Conservation (phyloP, 2,113 vertebrate genomes). For the Quiscalus mexicanus region DNA sequence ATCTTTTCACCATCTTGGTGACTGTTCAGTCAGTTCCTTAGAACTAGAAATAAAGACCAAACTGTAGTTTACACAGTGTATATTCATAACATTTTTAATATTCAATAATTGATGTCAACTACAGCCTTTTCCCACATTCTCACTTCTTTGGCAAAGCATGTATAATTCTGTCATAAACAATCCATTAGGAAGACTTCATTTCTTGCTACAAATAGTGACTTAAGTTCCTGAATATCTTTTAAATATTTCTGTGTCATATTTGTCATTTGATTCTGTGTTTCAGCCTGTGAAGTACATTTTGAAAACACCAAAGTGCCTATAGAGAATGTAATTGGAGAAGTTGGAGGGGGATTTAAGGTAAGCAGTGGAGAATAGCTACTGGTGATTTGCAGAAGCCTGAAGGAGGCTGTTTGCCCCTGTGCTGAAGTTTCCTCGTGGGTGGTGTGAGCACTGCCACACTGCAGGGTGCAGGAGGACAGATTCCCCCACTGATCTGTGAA, state of each 20-base stretch:
- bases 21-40: background rate
- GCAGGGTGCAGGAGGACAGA: background rate
- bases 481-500: no score
- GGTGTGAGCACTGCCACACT: background rate
- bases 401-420: background rate
- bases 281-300: conserved; percentile 92
- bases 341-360: conserved; percentile 97
- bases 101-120: background rate
- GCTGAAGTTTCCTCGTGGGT: background rate
- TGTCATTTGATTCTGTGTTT: conserved; percentile 10
- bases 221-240: background rate
- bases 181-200: background rate
- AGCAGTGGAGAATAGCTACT: background rate
- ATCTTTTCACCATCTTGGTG: background rate
- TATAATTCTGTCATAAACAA: background rate
- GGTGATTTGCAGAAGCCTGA: background rate
- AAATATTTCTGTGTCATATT: background rate
- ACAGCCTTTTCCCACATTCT: background rate
- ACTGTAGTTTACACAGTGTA: background rate
- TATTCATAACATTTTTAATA: background rate
- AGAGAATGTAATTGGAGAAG: conserved; percentile 93
- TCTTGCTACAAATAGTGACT: background rate
- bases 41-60: background rate
- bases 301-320: conserved; percentile 91
- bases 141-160: background rate